Percentiles rank a stretch among this genome's conserved stretches.
These are phyloP conservation scores for Sula dactylatra DNA, from an alignment of 2,113 vertebrate genomes.

Conservation along the genomic window DNA sequence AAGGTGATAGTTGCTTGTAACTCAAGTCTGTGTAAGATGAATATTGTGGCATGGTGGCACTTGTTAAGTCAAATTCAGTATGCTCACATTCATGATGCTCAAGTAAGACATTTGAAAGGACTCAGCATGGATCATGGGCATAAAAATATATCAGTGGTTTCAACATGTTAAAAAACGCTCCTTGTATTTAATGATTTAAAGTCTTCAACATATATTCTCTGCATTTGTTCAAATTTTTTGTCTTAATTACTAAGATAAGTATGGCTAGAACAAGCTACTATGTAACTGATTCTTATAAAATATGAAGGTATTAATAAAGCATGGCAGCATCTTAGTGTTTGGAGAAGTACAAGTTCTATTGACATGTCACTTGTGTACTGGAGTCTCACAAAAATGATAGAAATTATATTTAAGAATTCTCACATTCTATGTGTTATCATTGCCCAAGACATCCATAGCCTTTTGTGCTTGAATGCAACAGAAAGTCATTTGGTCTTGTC, in stretches of 20 bases:
- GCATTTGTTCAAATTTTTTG: neutral
- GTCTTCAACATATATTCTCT: neutral
- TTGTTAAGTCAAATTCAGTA: constrained; percentile 50
- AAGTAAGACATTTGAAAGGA: neutral
- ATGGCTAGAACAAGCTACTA: neutral
- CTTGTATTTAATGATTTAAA: neutral
- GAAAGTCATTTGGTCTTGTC: neutral
- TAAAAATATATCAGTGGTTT: neutral
- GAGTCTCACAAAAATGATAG: neutral
- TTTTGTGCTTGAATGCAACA: neutral
- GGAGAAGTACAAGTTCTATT: neutral
- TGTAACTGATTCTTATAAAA: neutral
- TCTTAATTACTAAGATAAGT: neutral
- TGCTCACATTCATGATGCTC: neutral
- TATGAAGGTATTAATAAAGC: neutral
- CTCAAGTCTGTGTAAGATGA: constrained; percentile 18
- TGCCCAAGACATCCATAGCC: neutral
- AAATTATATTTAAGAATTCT: neutral
- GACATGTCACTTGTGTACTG: no score
- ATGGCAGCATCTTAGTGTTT: neutral
- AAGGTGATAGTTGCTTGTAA: constrained; percentile 11
- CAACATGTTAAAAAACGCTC: neutral
- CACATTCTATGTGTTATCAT: neutral
- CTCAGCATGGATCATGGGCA: neutral
- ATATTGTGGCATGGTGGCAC: constrained; percentile 28